A percentile compares a stretch with the other conserved stretches of the same genome.
Evolutionary conservation across 2,113 vertebrate genomes (phyloP).

Genomic region (Halichoeres trimaculatus): DNA sequence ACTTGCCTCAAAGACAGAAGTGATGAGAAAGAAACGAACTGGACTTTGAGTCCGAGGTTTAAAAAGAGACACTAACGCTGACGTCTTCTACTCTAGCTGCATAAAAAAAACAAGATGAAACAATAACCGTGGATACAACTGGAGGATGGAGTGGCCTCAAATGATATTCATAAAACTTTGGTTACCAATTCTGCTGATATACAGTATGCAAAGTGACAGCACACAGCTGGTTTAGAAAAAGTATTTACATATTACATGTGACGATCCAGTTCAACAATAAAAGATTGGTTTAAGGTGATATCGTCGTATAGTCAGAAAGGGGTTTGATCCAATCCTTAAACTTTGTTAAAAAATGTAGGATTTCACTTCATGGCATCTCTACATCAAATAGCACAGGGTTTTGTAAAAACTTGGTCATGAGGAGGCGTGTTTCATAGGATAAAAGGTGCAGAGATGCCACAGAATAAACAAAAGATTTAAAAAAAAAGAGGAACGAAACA

Average conservation of each 20-base stretch:
- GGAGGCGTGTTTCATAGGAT: slow-evolving; percentile 31
- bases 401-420: slow-evolving; percentile 29
- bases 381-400: slow-evolving; percentile 33
- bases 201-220: slow-evolving; percentile 80
- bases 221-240: slow-evolving; percentile 78
- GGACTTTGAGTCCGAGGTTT: slow-evolving; percentile 8
- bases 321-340: slow-evolving; percentile 23
- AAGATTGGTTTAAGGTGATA: slow-evolving; percentile 48
- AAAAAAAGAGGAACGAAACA: not conserved
- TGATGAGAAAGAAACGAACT: slow-evolving; percentile 21
- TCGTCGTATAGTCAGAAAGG: slow-evolving; percentile 41
- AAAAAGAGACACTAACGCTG: slow-evolving; percentile 24
- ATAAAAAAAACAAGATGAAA: slow-evolving; percentile 36
- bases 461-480: not conserved
- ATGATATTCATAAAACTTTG: slow-evolving; percentile 82
- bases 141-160: slow-evolving; percentile 64
- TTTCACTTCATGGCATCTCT: slow-evolving; percentile 50
- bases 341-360: slow-evolving; percentile 15
- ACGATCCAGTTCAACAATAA: slow-evolving; percentile 58
- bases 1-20: slow-evolving; percentile 52
- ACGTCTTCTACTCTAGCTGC: slow-evolving; percentile 41
- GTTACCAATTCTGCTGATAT: slow-evolving; percentile 82
- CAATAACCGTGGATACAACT: slow-evolving; percentile 34
- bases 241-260: slow-evolving; percentile 78
- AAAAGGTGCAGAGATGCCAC: slow-evolving; percentile 28